phyloP scores from a whole-genome alignment of 2,113 vertebrate species.

The Ariopsis seemanni region DNA sequence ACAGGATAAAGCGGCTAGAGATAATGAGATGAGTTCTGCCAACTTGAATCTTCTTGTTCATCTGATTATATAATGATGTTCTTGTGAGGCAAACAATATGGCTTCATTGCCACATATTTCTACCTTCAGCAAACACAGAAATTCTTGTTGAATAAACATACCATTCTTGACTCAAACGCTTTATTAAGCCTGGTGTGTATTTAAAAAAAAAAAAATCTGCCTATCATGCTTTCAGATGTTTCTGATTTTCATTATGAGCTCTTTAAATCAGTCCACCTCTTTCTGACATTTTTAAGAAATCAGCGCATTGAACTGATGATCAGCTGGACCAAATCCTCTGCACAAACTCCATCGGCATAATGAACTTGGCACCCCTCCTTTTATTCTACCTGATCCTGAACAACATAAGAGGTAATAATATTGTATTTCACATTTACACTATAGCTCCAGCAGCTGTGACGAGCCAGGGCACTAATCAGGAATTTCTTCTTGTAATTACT shows the following conservation, averaged over 20 bases:
- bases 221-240: not conserved
- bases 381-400: slow-evolving; percentile 29
- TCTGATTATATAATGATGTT: too few species aligned
- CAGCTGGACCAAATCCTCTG: not conserved
- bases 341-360: slow-evolving; percentile 26
- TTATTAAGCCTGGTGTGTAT: not conserved
- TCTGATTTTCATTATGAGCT: not conserved
- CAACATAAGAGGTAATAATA: slow-evolving; percentile 43
- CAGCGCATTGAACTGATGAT: slow-evolving; percentile 24
- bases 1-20: too few species aligned
- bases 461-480: not conserved
- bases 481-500: not conserved
- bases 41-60: too few species aligned
- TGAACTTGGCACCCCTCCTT: slow-evolving; percentile 38
- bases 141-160: too few species aligned
- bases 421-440: slow-evolving; percentile 6
- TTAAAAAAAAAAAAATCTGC: not conserved
- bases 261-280: not conserved
- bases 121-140: too few species aligned
- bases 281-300: not conserved
- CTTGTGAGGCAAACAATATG: too few species aligned
- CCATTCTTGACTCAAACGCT: not conserved
- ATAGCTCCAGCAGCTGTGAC: not conserved
- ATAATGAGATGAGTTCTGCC: too few species aligned
- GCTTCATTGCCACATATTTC: too few species aligned